These are phyloP conservation scores for Xenopus laevis DNA, from an alignment of 2,113 vertebrate species.

Conservation along the genomic window DNA sequence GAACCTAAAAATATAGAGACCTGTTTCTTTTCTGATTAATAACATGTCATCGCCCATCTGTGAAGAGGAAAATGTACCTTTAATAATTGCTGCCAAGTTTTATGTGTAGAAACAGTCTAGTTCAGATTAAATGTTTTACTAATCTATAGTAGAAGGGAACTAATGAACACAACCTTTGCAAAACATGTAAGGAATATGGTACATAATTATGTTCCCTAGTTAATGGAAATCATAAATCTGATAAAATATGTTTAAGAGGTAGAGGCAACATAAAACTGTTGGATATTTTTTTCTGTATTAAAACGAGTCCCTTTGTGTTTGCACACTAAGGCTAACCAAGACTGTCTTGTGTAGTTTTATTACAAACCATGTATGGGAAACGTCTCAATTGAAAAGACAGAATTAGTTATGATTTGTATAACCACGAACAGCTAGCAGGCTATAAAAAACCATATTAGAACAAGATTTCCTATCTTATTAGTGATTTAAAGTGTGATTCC, in stretches of 20 bases:
- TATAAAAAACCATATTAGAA: conserved; percentile 45
- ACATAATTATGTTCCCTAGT: background rate
- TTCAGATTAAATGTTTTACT: too few species aligned
- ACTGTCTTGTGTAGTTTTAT: conserved; percentile 15
- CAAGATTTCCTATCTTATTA: conserved; percentile 50
- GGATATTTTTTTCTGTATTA: background rate
- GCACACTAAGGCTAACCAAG: background rate
- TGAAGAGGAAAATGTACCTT: too few species aligned
- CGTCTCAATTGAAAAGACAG: conserved; percentile 24
- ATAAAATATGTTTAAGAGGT: background rate
- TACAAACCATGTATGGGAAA: conserved; percentile 22
- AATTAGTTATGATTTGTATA: conserved; percentile 38
- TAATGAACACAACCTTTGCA: too few species aligned
- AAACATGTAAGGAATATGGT: background rate
- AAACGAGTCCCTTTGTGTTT: conserved; percentile 12
- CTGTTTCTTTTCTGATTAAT: too few species aligned
- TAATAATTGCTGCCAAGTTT: too few species aligned
- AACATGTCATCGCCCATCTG: too few species aligned
- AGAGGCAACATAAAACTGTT: background rate
- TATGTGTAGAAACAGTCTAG: too few species aligned
- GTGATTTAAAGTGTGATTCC: conserved; percentile 52
- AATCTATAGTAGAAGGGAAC: too few species aligned
- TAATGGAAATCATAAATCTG: conserved; percentile 11
- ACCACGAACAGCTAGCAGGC: conserved; percentile 30
- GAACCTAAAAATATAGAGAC: too few species aligned